A percentile compares a stretch with the other conserved stretches of the same genome.
Evolutionary conservation across 2,888 invertebrate species (phyloP).

Genomic region (Meliscaeva auricollis): DNA sequence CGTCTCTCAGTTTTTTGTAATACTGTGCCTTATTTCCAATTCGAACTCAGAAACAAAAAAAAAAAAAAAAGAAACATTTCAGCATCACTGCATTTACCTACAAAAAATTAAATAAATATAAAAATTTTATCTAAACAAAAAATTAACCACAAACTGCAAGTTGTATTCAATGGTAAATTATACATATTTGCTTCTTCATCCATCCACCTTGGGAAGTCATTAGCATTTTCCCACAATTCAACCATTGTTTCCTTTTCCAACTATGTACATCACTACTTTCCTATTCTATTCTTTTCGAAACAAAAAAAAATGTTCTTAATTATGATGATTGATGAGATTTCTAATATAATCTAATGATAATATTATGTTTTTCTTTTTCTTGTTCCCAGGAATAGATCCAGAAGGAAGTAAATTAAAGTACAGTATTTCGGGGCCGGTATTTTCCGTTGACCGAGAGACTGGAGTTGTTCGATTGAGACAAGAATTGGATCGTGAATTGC

Average conservation of each 20-base stretch:
- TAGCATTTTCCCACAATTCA: conserved; percentile 54
- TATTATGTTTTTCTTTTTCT: conserved; percentile 17
- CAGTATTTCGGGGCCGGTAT: conserved; percentile 92
- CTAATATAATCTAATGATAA: conserved; percentile 48
- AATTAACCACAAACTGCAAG: too few relatives aligned
- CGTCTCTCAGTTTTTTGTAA: too few relatives aligned
- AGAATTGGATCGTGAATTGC: conserved; percentile 89
- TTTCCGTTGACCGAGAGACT: conserved; percentile 90
- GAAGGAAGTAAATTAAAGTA: conserved; percentile 90
- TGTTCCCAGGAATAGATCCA: conserved; percentile 87
- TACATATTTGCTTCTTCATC: not conserved
- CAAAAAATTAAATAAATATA: too few relatives aligned
- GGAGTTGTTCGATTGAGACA: conserved; percentile 90
- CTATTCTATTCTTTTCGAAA: conserved; percentile 16
- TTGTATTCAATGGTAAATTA: not conserved
- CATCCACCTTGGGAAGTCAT: conserved; percentile 26
- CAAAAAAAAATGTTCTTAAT: conserved; percentile 21
- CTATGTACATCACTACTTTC: conserved; percentile 42
- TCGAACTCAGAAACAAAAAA: too few relatives aligned
- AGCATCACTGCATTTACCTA: too few relatives aligned
- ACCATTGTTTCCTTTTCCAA: conserved; percentile 47
- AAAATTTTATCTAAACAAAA: too few relatives aligned
- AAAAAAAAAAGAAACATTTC: too few relatives aligned
- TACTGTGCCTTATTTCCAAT: too few relatives aligned
- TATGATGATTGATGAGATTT: conserved; percentile 55